Evolutionary conservation across 2,797 vertebrate species (phyloP).

Genomic region (Mycteria americana): DNA sequence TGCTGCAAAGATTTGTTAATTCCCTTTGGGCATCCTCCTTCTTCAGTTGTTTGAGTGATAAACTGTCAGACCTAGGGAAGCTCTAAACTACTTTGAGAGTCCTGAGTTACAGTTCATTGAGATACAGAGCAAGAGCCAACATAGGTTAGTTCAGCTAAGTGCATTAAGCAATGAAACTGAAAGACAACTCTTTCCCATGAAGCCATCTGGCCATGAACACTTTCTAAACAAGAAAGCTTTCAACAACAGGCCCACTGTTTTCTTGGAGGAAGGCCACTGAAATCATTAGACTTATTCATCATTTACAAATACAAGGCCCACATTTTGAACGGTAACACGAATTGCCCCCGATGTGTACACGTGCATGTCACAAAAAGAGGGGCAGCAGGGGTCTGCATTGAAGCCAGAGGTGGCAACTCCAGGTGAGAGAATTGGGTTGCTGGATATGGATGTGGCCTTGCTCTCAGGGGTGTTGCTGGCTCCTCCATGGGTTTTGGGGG

Average conservation of each 20-base stretch:
- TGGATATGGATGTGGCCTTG: neutral
- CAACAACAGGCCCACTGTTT: constrained; percentile 10
- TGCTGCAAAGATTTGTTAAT: neutral
- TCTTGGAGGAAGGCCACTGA: neutral
- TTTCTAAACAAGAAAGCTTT: constrained; percentile 14
- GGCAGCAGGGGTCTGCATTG: neutral
- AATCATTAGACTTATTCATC: neutral
- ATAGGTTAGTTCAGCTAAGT: neutral
- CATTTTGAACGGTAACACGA: neutral
- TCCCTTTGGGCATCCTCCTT: neutral
- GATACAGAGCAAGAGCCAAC: neutral
- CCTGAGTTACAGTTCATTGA: neutral
- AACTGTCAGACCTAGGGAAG: neutral
- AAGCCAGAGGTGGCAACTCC: neutral
- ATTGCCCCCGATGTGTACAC: fast-evolving
- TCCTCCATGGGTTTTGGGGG: neutral
- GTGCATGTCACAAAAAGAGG: neutral
- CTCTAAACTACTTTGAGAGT: neutral
- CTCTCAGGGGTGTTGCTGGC: neutral
- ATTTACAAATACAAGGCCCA: neutral
- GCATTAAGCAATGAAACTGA: neutral
- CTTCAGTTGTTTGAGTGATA: neutral
- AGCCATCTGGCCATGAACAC: neutral
- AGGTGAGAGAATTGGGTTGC: neutral
- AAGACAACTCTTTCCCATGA: neutral